Evolutionary conservation across 2,888 invertebrate species (phyloP).

Genomic region (Macaria notata): DNA sequence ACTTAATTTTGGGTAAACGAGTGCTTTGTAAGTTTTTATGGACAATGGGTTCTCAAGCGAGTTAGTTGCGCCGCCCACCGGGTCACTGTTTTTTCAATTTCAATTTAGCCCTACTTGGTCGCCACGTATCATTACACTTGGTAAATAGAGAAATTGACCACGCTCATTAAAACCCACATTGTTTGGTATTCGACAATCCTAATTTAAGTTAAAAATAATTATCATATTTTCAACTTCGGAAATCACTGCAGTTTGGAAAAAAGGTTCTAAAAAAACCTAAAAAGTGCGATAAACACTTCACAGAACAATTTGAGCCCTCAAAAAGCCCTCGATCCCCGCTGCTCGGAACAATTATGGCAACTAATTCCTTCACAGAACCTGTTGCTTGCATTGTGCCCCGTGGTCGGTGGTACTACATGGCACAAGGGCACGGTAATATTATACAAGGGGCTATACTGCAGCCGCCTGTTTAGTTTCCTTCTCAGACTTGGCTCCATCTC

Average conservation of each 20-base stretch:
- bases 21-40: constrained; percentile 20
- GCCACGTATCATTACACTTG: constrained; percentile 59
- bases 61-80: constrained; percentile 47
- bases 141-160: constrained; percentile 53
- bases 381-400: constrained; percentile 22
- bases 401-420: no score
- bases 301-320: constrained; percentile 11
- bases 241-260: no score
- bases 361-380: constrained; percentile 22
- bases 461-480: not conserved
- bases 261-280: no score
- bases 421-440: no score
- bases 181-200: constrained; percentile 8
- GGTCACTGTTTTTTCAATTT: constrained; percentile 36
- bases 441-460: not conserved
- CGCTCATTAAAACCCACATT: constrained; percentile 30
- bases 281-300: constrained; percentile 6
- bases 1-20: constrained; percentile 35
- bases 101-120: constrained; percentile 47
- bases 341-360: constrained; percentile 19
- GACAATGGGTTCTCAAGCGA: constrained; percentile 23
- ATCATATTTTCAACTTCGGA: not conserved
- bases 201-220: constrained; percentile 9
- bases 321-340: constrained; percentile 12
- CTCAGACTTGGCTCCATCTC: constrained; percentile 11